Percentiles rank a stretch among this genome's conserved stretches.
These are phyloP conservation scores for Agrochola lota DNA, from an alignment of 2,888 invertebrate genomes.

Conservation along the genomic window DNA sequence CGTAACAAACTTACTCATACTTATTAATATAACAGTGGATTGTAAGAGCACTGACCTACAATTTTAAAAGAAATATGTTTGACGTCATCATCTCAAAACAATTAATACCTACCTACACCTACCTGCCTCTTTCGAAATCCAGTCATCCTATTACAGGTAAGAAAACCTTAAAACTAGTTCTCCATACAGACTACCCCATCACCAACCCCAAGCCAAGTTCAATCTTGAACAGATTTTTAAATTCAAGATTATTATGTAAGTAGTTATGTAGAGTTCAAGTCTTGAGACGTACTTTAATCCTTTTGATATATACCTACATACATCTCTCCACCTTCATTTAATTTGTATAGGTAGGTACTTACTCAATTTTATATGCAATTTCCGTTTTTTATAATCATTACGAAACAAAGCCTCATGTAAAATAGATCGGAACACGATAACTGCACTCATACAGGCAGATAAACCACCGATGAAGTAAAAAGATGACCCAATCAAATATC, in stretches of 20 bases:
- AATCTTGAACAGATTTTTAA: neutral
- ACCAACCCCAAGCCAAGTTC: neutral
- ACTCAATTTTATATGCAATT: neutral
- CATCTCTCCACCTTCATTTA: neutral
- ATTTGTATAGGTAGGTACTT: neutral
- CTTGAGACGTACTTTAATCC: neutral
- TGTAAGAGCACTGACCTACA: conserved; percentile 51
- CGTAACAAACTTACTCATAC: conserved; percentile 51
- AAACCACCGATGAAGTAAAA: conserved; percentile 42
- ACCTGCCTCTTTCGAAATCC: no score
- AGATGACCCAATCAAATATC: conserved; percentile 69
- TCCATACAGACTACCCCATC: neutral
- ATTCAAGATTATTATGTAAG: neutral
- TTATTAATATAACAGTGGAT: conserved; percentile 35
- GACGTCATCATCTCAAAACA: neutral
- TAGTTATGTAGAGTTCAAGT: neutral
- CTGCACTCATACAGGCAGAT: conserved; percentile 11
- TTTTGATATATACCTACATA: neutral
- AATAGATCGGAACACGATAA: conserved; percentile 33
- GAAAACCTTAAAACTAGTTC: neutral
- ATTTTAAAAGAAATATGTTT: neutral
- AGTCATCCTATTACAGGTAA: neutral
- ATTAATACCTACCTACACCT: neutral
- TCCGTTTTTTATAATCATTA: conserved; percentile 23
- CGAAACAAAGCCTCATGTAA: conserved; percentile 25